Evolutionary conservation across 2,113 vertebrate genomes (phyloP).

Genomic region (Sorex araneus): DNA sequence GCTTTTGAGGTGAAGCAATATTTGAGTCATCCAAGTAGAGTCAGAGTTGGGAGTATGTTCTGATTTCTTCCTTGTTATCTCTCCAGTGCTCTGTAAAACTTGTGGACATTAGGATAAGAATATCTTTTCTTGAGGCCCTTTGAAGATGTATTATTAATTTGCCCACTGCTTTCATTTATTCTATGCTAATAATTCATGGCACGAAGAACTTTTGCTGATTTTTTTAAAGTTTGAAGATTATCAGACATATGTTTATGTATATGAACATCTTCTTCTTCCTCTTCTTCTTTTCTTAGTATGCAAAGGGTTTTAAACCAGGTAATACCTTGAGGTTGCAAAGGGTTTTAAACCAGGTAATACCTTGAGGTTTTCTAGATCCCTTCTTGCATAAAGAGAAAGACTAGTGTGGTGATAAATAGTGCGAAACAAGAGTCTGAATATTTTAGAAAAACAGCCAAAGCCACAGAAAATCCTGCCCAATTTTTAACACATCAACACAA

Average conservation of each 20-base stretch:
- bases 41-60: background rate
- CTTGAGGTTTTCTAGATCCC: background rate
- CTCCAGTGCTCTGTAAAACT: background rate
- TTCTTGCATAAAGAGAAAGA: slow-evolving; percentile 20
- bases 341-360: slow-evolving; percentile 45
- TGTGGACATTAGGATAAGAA: background rate
- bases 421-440: slow-evolving; percentile 3
- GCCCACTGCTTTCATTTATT: background rate
- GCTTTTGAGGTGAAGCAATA: background rate
- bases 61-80: background rate
- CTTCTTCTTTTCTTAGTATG: slow-evolving; percentile 27
- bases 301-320: slow-evolving; percentile 23
- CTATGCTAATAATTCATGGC: background rate
- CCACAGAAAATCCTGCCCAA: slow-evolving; percentile 75
- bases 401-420: background rate
- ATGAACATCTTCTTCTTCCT: background rate
- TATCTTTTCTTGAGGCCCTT: background rate
- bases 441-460: slow-evolving; percentile 79
- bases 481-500: slow-evolving; percentile 79
- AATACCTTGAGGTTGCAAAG: background rate
- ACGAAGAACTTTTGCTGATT: background rate
- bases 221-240: background rate
- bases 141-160: background rate
- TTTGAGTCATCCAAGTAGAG: background rate
- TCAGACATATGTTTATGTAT: background rate